A percentile compares a stretch with the other conserved stretches of the same genome.
Evolutionary conservation across 2,113 vertebrate species (phyloP).

Genomic region (Mystacornis crossleyi): DNA sequence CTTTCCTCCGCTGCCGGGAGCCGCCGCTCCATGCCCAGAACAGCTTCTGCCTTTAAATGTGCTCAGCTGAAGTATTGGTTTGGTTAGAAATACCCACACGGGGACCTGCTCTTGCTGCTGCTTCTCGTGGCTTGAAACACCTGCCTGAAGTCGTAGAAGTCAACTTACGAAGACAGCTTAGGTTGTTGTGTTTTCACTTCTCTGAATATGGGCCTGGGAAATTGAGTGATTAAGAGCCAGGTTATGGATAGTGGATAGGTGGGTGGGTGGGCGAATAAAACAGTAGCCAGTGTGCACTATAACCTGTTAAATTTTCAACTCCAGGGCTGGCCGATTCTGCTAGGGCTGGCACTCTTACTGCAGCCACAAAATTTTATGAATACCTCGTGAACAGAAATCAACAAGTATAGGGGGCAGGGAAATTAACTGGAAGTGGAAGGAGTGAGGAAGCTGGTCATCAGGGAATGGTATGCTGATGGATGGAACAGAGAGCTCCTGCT

Average conservation of each 20-base stretch:
- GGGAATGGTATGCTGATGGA: background rate
- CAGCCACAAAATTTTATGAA: background rate
- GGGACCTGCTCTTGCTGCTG: background rate
- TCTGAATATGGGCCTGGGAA: background rate
- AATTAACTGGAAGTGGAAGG: background rate
- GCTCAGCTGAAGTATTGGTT: background rate
- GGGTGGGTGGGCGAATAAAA: background rate
- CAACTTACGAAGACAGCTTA: background rate
- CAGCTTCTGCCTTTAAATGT: background rate
- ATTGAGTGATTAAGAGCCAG: accelerated
- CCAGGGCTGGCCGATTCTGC: background rate
- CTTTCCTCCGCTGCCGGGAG: background rate
- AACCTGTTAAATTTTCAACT: background rate
- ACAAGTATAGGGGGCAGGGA: accelerated
- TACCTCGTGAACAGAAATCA: background rate
- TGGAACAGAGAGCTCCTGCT: background rate
- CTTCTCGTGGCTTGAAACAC: background rate
- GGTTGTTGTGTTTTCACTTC: background rate
- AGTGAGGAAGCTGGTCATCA: background rate
- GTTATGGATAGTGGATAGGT: background rate
- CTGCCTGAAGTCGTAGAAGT: background rate
- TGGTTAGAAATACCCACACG: background rate
- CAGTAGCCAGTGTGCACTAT: background rate
- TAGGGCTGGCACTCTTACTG: background rate
- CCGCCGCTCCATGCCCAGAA: accelerated